phyloP scores from a whole-genome alignment of 2,797 vertebrate species.

The Hyperoplus lanceolatus region DNA sequence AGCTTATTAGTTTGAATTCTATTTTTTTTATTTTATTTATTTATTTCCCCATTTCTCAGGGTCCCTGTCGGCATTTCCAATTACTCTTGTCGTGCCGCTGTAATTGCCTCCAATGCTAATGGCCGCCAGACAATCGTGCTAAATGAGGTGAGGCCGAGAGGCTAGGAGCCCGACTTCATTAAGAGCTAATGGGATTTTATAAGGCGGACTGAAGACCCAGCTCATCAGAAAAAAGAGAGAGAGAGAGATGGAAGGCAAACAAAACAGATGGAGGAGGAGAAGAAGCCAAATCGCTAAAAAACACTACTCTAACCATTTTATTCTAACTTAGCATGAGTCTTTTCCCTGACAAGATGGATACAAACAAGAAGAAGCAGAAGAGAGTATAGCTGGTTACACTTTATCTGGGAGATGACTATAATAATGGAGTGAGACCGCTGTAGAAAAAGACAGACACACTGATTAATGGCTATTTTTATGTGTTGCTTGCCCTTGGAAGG shows the following conservation, averaged over 20 bases:
- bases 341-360: constrained; percentile 39
- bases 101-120: constrained; percentile 99
- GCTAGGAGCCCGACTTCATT: constrained; percentile 99
- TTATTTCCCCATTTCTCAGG: constrained; percentile 99
- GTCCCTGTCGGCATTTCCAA: constrained; percentile 99
- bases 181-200: constrained; percentile 99
- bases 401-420: constrained; percentile 62
- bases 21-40: constrained; percentile 89
- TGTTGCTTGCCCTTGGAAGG: constrained; percentile 31
- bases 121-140: constrained; percentile 99
- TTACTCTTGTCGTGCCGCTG: constrained; percentile 99
- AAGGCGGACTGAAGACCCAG: constrained; percentile 88
- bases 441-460: constrained; percentile 37
- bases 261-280: constrained; percentile 88
- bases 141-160: constrained; percentile 99
- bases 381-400: constrained; percentile 57
- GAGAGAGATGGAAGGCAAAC: constrained; percentile 88
- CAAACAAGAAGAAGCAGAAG: constrained; percentile 47
- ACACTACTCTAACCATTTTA: constrained; percentile 53
- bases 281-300: constrained; percentile 72
- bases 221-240: constrained; percentile 84
- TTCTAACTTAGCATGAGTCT: constrained; percentile 69
- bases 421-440: constrained; percentile 49
- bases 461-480: constrained; percentile 60
- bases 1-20: constrained; percentile 96